Base-by-base conservation (phyloP, 1,140 invertebrate genomes). In the Ceratina japonica region DNA sequence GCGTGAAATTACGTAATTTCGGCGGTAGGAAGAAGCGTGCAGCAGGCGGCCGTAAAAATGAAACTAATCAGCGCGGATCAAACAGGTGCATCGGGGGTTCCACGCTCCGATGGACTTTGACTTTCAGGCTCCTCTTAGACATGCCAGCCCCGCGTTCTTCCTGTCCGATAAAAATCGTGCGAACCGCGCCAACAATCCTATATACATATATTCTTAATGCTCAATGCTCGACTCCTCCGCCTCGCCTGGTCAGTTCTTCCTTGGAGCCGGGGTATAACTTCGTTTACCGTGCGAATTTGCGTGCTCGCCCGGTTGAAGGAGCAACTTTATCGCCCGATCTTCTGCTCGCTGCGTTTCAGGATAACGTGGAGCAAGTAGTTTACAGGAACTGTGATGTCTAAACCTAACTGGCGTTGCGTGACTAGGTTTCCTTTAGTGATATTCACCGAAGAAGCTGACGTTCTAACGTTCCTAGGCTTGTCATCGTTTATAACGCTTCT, bases 1-100 rank as follows among this genome's bases (percentile, higher is more conserved):
- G 75, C 75, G 75, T 78, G 75, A 78, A 78, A 78, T 78, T 78
- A 78, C 75, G 59, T 59, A 78, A 78, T 78, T 78, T 78, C 69
- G 75, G 8, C 24, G 31, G 58, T 4, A 31, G 59, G 63, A 72
- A 68, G 58, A 49, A 72, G 69, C 20, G 20, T 22, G 16, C 37
- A 52, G 18, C 69, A 12, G 51, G 16, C 59, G 69, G 59, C 59
- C 75, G 59, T 78, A 78, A 78, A 78, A 78, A 78, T 78, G 70
- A 72, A 63, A 71, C 75, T 78, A 78, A 72, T 78, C 75, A 63
- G 59, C 75, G 49, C 56, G 20, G 75, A 78, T 78, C 75, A 78
- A 72, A 78, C 75, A 78, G 75, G 75, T 78, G 75, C 75, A 72
- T 63, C 68, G 10, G 75, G 49, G 69, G 75, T 56, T 63, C 75